Evolutionary conservation across 1,140 invertebrate species (phyloP), one percentile per base, ranked within the genome.

Genomic region (Hormaphis cornu): DNA sequence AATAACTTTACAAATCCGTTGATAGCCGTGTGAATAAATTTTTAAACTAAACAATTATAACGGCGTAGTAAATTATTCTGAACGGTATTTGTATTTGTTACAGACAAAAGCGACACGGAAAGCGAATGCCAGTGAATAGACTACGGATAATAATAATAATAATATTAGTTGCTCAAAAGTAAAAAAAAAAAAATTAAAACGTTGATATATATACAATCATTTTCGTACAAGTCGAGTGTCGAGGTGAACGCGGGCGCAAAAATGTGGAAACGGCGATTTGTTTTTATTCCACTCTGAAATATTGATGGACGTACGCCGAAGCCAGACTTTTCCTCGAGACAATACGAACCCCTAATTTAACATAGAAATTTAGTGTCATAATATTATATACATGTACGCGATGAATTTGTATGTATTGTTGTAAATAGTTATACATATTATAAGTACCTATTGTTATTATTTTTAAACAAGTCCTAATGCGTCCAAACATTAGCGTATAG

Each of bases 41-140:
- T n/a, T n/a, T n/a, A n/a, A n/a, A n/a, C n/a, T n/a, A 54, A 54
- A 40, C 48, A 52, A 53, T 22, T 40, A n/a, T 44, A 20, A 53
- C 74, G 73, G 76, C 80, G 73, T 73, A n/a, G n/a, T n/a, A n/a
- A n/a, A n/a, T n/a, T n/a, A n/a, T n/a, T n/a, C n/a, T n/a, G n/a
- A n/a, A n/a, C n/a, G n/a, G n/a, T n/a, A n/a, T n/a, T n/a, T n/a
- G n/a, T n/a, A n/a, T n/a, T n/a, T n/a, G 74, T 85, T 87, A 70
- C 84, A 91, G 89, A 91, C 83, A 91, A 91, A 83, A 91, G 89
- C 81, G 90, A 92, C 84, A 91, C 89, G 82, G 90, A 92, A 82
- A 91, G 89, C 79, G 89, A 92, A 83, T 88, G 87, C 81, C 89
- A 89, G 81, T 90, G 85, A 85, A 66, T 33, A 66, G 61, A 66